A percentile compares a stretch with the other conserved stretches of the same genome.
phyloP scores from a whole-genome alignment of 92 coral and sea anemone genomes.

The Parazoanthus swiftii region DNA sequence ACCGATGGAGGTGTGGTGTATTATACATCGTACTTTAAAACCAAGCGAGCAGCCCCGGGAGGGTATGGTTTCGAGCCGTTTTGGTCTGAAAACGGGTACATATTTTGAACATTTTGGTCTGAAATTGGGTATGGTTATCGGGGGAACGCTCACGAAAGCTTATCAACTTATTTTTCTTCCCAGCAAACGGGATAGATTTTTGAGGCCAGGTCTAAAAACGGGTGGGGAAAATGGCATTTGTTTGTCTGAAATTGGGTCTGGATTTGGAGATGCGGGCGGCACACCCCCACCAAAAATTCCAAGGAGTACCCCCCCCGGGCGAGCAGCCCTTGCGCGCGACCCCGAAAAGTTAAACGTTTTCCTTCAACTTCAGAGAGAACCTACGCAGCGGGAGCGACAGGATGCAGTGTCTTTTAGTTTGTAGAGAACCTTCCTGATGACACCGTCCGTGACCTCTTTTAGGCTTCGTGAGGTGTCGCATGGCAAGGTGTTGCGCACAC shows the following conservation, averaged over 20 bases:
- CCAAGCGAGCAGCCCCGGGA: slow-evolving; percentile 25
- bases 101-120: no score
- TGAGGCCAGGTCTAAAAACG: no score
- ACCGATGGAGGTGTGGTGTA: slow-evolving; percentile 41
- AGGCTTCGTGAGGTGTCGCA: slow-evolving; percentile 26
- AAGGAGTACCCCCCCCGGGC: neutral
- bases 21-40: slow-evolving; percentile 32
- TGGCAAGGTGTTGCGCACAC: slow-evolving; percentile 20
- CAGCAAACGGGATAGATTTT: no score
- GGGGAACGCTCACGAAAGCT: no score
- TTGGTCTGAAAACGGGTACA: no score
- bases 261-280: no score
- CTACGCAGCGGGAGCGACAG: slow-evolving; percentile 1
- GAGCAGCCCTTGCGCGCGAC: slow-evolving; percentile 47
- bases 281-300: no score
- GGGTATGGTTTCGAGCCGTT: no score
- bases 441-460: neutral
- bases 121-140: no score
- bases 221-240: no score
- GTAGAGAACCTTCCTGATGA: slow-evolving; percentile 38
- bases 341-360: slow-evolving; percentile 32
- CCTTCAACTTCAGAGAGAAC: slow-evolving; percentile 53
- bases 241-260: no score
- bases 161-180: no score
- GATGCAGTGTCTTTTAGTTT: slow-evolving; percentile 2